These are phyloP conservation scores for Arenaria interpres DNA, from an alignment of 2,113 vertebrate species.

Conservation along the genomic window DNA sequence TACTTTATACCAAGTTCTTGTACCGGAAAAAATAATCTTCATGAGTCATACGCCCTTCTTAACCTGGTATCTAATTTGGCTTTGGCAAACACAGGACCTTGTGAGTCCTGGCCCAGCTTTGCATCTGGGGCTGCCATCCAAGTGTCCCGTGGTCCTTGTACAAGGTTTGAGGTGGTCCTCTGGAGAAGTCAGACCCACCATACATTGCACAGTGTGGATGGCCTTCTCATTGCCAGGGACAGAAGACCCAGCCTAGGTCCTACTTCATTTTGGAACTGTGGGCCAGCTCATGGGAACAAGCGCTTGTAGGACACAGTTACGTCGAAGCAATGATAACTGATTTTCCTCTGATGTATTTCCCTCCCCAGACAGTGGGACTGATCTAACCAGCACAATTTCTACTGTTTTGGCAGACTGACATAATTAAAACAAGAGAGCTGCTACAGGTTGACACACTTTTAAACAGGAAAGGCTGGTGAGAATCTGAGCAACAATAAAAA, in stretches of 20 bases:
- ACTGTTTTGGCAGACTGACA: not conserved
- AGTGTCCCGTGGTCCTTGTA: not conserved
- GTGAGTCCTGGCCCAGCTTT: not conserved
- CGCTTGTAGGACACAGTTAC: not conserved
- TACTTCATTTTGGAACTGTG: accelerated
- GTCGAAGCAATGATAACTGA: not conserved
- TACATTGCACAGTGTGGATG: not conserved
- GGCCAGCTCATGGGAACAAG: not conserved
- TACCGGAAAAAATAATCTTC: not conserved
- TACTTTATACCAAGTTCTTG: not conserved
- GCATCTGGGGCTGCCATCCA: not conserved
- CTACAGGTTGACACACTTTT: not conserved
- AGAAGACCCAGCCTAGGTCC: not conserved
- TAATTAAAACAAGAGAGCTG: not conserved
- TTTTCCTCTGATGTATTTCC: not conserved
- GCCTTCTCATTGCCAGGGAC: not conserved
- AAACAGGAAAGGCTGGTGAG: not conserved
- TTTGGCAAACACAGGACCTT: not conserved
- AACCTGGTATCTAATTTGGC: not conserved
- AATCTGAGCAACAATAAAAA: not conserved
- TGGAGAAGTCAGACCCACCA: not conserved
- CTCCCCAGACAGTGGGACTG: not conserved
- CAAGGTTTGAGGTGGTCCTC: not conserved
- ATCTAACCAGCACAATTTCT: not conserved
- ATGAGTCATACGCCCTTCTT: accelerated